A percentile compares a stretch with the other conserved stretches of the same genome.
Conservation (phyloP, 2,797 vertebrate genomes). For the Morus bassanus region DNA sequence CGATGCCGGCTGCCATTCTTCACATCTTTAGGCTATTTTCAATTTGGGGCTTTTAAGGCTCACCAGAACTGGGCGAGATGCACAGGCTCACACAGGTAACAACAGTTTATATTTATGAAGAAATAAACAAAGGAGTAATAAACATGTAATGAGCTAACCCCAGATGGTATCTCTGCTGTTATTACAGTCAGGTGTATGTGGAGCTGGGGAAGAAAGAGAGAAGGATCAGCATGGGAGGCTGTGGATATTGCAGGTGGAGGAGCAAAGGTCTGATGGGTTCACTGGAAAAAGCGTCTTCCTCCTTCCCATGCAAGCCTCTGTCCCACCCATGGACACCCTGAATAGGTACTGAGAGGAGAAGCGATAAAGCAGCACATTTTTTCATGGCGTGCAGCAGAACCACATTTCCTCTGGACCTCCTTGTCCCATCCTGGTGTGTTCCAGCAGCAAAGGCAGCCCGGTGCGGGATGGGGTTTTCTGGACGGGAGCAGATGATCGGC, state of each 20-base stretch:
- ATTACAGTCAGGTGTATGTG: slow-evolving; percentile 9
- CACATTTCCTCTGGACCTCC: background rate
- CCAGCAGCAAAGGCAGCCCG: background rate
- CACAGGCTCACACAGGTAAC: slow-evolving; percentile 24
- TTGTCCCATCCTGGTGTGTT: background rate
- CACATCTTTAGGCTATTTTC: slow-evolving; percentile 60
- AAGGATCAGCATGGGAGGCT: background rate
- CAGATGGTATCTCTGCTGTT: slow-evolving; percentile 50
- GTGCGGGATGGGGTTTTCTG: background rate
- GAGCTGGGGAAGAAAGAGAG: background rate
- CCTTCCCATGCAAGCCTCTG: background rate
- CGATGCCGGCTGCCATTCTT: background rate
- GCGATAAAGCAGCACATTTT: background rate
- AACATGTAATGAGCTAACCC: slow-evolving; percentile 56
- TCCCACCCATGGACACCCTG: background rate
- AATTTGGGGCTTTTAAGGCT: slow-evolving; percentile 28
- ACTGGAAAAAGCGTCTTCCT: background rate
- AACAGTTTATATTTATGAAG: slow-evolving; percentile 50
- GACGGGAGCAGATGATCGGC: background rate
- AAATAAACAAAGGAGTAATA: slow-evolving; percentile 58
- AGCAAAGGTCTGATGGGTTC: background rate
- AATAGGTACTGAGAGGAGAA: background rate
- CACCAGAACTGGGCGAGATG: slow-evolving; percentile 12
- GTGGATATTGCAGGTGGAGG: background rate
- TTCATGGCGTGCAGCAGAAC: background rate